Base-by-base conservation (phyloP, 2,888 invertebrate species). In the Baronia brevicornis region DNA sequence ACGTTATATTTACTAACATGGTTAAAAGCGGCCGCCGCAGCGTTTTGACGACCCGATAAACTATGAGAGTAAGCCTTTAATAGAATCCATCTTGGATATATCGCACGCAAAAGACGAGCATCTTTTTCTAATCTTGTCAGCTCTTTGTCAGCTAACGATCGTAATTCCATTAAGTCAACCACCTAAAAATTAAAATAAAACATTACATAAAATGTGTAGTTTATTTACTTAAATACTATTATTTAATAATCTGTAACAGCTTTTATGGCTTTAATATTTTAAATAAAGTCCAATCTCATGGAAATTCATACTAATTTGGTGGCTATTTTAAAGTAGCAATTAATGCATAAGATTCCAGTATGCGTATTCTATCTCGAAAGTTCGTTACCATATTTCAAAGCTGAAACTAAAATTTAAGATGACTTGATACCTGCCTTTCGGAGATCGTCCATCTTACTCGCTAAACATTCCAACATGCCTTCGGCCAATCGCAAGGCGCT, bases 401-500 rank as follows among this genome's bases (percentile, higher is more conserved):
- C n/a, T n/a, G n/a, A n/a, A n/a, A n/a, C n/a, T n/a, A n/a, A n/a
- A n/a, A n/a, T n/a, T n/a, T n/a, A n/a, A n/a, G 11, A 11, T 5
- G 19, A 26, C 9, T 11, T 11, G 15, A 6, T 10, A 29, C 8
- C 38, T 60, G 71, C 79, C 70, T 80, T 80, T 44, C 62, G 59
- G 27, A 80, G 56, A 42, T 80, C 82, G 30, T 79, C 73, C 18
- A 84, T 56, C 66, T 82, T 84, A 36, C 66, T 58, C n/a, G 78
- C 77, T 33, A 84, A 59, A 36, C 78, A 74, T 53, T 79, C 80
- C 14, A 84, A 44, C 77, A 84, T 75, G 11, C 77, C 82, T 50
- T 84, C 82, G 15, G 75, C 71, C 20, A 80, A 58, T 46, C 82
- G 60, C 58, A 80, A 46, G 22, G 70, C 54, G 38, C 74, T 78